These are phyloP conservation scores for Trissolcus japonicus DNA, from an alignment of 2,888 invertebrate species.

Conservation along the genomic window DNA sequence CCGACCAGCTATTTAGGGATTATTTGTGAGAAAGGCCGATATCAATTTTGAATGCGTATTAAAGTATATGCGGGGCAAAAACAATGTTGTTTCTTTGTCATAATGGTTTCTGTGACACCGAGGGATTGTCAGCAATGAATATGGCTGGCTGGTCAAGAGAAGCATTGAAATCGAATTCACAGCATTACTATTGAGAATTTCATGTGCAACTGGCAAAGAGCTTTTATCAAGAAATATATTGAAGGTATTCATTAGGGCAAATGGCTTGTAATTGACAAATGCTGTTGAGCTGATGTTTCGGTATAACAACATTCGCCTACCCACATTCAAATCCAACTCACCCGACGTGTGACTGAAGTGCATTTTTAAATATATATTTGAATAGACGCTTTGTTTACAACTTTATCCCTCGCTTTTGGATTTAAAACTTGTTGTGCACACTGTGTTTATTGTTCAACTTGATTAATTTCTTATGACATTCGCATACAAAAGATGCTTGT, in stretches of 20 bases:
- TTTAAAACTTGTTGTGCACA: no score
- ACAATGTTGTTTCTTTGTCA: background rate
- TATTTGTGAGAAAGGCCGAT: background rate
- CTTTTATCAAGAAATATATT: conserved; percentile 7
- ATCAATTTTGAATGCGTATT: background rate
- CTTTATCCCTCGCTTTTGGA: no score
- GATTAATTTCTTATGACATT: no score
- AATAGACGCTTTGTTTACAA: no score
- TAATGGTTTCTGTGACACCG: background rate
- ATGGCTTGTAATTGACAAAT: conserved; percentile 8
- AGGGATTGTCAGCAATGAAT: conserved; percentile 4
- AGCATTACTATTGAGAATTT: conserved; percentile 4
- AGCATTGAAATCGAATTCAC: conserved; percentile 6
- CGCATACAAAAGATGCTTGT: no score
- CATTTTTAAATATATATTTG: no score
- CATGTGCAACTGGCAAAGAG: conserved; percentile 2
- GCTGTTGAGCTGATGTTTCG: background rate
- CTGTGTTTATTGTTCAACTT: no score
- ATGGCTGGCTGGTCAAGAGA: conserved; percentile 2
- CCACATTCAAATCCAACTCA: no score
- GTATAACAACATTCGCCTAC: no score
- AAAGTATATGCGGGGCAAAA: background rate
- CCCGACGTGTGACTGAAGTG: no score
- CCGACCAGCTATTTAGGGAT: background rate
- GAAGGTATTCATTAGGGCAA: conserved; percentile 8